Evolutionary conservation across 2,797 vertebrate genomes (phyloP), one percentile per base, ranked within the genome.

Genomic region (Chiloscyllium punctatum): DNA sequence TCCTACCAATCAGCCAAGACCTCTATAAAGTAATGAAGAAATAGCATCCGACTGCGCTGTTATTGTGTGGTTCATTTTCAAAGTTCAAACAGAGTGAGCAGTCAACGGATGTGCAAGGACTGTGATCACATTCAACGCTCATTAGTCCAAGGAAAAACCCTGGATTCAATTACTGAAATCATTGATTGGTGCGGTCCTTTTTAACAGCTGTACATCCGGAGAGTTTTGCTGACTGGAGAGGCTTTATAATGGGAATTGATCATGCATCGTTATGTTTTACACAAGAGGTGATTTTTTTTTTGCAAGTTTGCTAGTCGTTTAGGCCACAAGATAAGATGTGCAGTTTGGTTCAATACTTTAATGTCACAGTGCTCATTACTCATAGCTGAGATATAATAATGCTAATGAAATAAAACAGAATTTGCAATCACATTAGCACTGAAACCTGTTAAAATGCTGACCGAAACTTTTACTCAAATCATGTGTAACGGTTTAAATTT

Each of bases 241-340:
- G 27, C 71, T 95, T 77, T 77, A 77, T 95, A 95, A 77, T 95
- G 94, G 69, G 51, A 95, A 95, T 74, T 95, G 48, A 77, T 95
- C 48, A 53, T 94, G 37, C 48, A 37, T 72, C 42, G 11, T 69
- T 69, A 69, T 33, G 48, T 74, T 77, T 74, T 95, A 95, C 94
- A 77, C 71, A 94, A 71, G 66, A 77, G 71, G 53, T 77, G 27
- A 94, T 13, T 88, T 53, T 95, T 74, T 53, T 51, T 51, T 77
- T 16, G 48, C 48, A 77, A n/a, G 7, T 95, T 48, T 77, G 30
- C 71, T 95, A 15, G 69, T 53, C 1, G 8, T 42, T 69, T 66
- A 69, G 33, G 37, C 66, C n/a, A 21, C 15, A 16, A 92, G 88
- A 91, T 90, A 87, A 88, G 51, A 57, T 7, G 62, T 42, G 9